Evolutionary conservation across 2,113 vertebrate genomes (phyloP).

Genomic region (Tragelaphus scriptus): DNA sequence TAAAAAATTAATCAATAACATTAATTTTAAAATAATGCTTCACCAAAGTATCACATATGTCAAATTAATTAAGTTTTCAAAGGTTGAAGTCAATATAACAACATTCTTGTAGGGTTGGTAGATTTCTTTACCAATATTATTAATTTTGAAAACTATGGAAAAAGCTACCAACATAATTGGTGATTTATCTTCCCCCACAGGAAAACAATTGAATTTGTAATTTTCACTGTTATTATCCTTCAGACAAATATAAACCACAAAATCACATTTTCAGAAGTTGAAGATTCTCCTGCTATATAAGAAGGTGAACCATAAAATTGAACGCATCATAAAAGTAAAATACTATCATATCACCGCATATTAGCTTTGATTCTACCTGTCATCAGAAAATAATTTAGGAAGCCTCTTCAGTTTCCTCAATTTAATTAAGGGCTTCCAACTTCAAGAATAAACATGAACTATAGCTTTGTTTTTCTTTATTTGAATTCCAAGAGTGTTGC

Average conservation of each 20-base stretch:
- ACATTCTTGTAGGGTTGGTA: neutral
- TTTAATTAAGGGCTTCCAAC: slow-evolving; percentile 47
- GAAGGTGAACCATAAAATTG: neutral
- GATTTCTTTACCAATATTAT: neutral
- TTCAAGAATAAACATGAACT: slow-evolving; percentile 50
- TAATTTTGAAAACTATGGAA: neutral
- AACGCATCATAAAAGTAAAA: slow-evolving; percentile 33
- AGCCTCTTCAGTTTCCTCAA: slow-evolving; percentile 11
- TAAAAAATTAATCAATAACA: neutral
- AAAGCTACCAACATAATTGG: neutral
- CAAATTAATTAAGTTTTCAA: neutral
- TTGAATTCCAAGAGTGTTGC: slow-evolving; percentile 1
- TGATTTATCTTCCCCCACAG: neutral
- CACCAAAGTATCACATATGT: neutral
- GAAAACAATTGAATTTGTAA: neutral
- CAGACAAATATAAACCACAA: neutral
- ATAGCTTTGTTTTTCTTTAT: slow-evolving; percentile 40
- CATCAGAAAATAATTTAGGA: slow-evolving; percentile 35
- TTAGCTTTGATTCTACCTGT: slow-evolving; percentile 30
- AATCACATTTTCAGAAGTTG: slow-evolving; percentile 3
- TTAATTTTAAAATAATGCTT: neutral
- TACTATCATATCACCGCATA: neutral
- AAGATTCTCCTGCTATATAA: neutral
- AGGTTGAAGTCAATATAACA: neutral
- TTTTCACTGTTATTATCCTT: neutral